These are phyloP conservation scores for Tenthredo distinguenda DNA, from an alignment of 2,888 invertebrate genomes.

Conservation along the genomic window DNA sequence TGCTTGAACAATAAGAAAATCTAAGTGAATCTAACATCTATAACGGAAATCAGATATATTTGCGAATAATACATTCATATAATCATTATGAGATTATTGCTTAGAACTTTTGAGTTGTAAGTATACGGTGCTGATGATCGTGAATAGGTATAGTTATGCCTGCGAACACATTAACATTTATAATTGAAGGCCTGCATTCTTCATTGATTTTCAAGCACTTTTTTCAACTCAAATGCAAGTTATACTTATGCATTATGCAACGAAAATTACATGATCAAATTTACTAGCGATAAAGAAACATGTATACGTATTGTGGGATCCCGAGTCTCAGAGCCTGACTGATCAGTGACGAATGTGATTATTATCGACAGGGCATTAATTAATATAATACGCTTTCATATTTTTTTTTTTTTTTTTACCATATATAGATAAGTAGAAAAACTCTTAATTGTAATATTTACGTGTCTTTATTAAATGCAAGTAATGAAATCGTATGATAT, in stretches of 20 bases:
- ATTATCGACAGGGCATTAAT: constrained; percentile 72
- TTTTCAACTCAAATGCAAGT: constrained; percentile 9
- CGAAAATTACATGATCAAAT: constrained; percentile 20
- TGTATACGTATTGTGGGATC: constrained; percentile 57
- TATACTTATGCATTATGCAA: constrained; percentile 19
- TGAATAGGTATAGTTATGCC: neutral
- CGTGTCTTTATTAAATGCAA: constrained; percentile 66
- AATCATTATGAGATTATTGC: constrained; percentile 42
- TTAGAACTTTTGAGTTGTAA: constrained; percentile 28
- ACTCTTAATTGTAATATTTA: constrained; percentile 58
- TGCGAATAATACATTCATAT: constrained; percentile 2
- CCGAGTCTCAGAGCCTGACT: constrained; percentile 68
- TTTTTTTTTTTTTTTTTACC: constrained; percentile 57
- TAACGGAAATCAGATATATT: constrained; percentile 23
- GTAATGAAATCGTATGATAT: constrained; percentile 66
- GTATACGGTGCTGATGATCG: constrained; percentile 3
- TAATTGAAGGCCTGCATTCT: neutral
- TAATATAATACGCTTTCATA: constrained; percentile 57
- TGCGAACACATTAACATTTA: neutral
- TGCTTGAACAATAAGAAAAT: constrained; percentile 8
- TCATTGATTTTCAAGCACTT: neutral
- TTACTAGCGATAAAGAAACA: constrained; percentile 38
- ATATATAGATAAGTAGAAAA: constrained; percentile 56
- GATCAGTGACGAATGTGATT: constrained; percentile 73
- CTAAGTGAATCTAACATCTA: neutral